Evolutionary conservation across 2,113 vertebrate genomes (phyloP), one percentile per base, ranked within the genome.

Genomic region (Mormyrus iriodes): DNA sequence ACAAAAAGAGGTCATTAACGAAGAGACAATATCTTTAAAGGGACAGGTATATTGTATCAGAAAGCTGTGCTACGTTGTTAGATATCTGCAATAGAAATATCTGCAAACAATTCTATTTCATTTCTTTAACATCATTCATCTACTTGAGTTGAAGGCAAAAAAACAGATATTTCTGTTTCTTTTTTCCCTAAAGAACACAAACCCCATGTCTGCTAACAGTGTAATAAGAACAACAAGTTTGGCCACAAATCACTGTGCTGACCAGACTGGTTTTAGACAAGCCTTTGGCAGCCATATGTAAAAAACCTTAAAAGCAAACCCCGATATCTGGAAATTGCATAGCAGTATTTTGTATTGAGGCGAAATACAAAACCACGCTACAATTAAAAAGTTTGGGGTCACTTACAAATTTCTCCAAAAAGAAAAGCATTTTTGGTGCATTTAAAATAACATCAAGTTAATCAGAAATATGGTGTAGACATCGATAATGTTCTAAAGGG

Each of bases 201-300:
- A 55, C 39, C 31, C 12, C 24, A 27, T 7, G 21, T 48, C 39
- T 85, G 76, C 39, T 24, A 39, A 24, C 39, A 55, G 4, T 2
- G 2, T 21, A 84, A 61, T 79, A 89, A 83, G 88, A 8, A 58
- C 42, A 39, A 84, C 88, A 27, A 52, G 88, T 49, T 48, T 5
- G 42, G 52, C 13, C 24, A 58, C 49, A 39, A 51, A 10, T 31
- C 3, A 19, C 0, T 58, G 21, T 24, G 35, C 35, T 48, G 88
- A 44, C 52, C 79, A 44, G 52, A 61, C 79, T 19, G 88, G 88
- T 89, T 89, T 83, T n/a, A 46, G 44, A 52, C 27, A 52, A 79
- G 17, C 24, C 35, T 9, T 61, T 44, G 24, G 9, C 76, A 61
- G 52, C 48, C 13, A 44, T 85, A 31, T 35, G 7, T 39, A 53